Conservation (phyloP, 2,113 vertebrate species). For the Neogobius melanostomus region DNA sequence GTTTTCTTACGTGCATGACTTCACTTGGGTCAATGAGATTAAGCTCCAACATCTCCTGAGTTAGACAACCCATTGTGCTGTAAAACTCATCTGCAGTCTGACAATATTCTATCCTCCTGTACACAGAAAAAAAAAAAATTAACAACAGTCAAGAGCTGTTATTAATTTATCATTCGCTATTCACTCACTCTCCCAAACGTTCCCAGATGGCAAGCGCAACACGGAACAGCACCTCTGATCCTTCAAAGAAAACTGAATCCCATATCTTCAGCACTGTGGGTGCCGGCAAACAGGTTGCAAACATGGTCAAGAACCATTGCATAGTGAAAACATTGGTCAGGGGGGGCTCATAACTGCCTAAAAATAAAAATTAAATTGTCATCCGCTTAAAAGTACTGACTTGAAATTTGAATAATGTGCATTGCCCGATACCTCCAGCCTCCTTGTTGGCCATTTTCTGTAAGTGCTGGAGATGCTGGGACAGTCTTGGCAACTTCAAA, state of each 20-base stretch:
- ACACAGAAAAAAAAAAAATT: not conserved
- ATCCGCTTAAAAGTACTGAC: not conserved
- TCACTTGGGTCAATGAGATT: slow-evolving; percentile 88
- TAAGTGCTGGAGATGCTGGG: slow-evolving; percentile 69
- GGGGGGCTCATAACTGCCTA: slow-evolving; percentile 96
- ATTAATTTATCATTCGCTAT: not conserved
- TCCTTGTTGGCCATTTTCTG: slow-evolving; percentile 69
- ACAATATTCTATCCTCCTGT: slow-evolving; percentile 91
- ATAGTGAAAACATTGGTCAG: slow-evolving; percentile 98
- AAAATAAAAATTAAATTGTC: not conserved
- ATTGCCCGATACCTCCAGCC: slow-evolving; percentile 58
- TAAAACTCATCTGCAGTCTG: slow-evolving; percentile 97
- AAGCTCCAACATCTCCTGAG: slow-evolving; percentile 95
- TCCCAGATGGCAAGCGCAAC: slow-evolving; percentile 96
- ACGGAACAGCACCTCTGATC: slow-evolving; percentile 93
- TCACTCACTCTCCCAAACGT: slow-evolving; percentile 92
- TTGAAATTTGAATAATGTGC: not conserved
- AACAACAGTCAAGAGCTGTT: no score
- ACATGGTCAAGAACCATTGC: slow-evolving; percentile 99
- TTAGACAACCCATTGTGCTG: slow-evolving; percentile 93
- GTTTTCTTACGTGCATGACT: slow-evolving; percentile 87
- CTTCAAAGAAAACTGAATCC: slow-evolving; percentile 98
- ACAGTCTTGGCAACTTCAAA: slow-evolving; percentile 70
- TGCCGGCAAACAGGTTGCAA: slow-evolving; percentile 96
- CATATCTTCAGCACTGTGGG: slow-evolving; percentile 96